Conservation (phyloP, 1,140 invertebrate genomes). For the Aphelinus atriplicis region DNA sequence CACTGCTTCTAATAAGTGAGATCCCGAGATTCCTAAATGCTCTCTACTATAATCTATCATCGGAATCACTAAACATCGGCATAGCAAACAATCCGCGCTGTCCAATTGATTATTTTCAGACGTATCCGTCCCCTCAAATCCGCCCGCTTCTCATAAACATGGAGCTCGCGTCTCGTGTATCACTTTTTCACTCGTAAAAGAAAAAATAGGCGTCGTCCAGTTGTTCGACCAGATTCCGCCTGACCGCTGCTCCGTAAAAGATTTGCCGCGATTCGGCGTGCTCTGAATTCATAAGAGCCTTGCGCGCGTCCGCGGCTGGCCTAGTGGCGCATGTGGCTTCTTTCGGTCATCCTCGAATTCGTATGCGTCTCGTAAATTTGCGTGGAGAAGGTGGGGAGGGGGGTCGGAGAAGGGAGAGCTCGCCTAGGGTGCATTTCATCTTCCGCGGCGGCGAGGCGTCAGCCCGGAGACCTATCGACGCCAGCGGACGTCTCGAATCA, state of each 20-base stretch:
- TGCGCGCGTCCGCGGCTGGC: not conserved
- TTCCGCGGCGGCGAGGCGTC: constrained; percentile 55
- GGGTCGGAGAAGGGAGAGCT: constrained; percentile 41
- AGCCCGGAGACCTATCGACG: constrained; percentile 63
- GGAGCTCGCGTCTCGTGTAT: too few species aligned
- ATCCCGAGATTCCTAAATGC: too few species aligned
- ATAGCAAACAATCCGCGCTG: too few species aligned
- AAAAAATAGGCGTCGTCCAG: not conserved
- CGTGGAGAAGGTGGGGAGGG: constrained; percentile 37
- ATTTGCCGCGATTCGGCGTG: constrained; percentile 4
- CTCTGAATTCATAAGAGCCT: constrained; percentile 19
- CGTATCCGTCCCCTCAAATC: too few species aligned
- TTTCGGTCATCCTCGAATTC: constrained; percentile 46
- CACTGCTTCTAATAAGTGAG: too few species aligned
- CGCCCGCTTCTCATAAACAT: too few species aligned
- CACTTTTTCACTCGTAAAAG: not conserved
- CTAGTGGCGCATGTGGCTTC: constrained; percentile 9
- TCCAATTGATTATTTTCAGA: too few species aligned
- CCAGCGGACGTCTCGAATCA: constrained; percentile 54
- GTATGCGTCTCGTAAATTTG: constrained; percentile 62
- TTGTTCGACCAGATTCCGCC: too few species aligned
- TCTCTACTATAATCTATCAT: too few species aligned
- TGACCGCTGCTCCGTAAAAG: not conserved
- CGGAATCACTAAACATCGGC: too few species aligned
- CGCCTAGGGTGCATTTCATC: constrained; percentile 65